phyloP scores from a whole-genome alignment of 2,113 vertebrate species.

The Orthochromis indermauri region DNA sequence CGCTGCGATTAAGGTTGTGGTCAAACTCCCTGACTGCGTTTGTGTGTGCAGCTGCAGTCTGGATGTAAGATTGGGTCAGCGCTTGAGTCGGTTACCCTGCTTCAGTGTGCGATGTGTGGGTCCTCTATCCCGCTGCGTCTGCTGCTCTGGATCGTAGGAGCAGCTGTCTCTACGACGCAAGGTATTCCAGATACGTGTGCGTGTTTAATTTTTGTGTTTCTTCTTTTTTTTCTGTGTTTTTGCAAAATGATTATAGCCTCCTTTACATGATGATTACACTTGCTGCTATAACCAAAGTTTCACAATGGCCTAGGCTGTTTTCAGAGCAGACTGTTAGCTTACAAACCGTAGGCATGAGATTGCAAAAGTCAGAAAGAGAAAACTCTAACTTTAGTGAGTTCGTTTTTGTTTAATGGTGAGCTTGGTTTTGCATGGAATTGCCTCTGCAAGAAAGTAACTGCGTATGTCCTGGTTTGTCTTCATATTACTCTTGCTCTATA shows the following conservation, averaged over 20 bases:
- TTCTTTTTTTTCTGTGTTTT: neutral
- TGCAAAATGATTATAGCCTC: neutral
- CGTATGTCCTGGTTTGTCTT: neutral
- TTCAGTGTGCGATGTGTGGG: slow-evolving; percentile 27
- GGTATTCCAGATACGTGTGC: neutral
- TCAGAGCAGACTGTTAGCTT: neutral
- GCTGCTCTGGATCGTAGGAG: slow-evolving; percentile 23
- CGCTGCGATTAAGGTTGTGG: neutral
- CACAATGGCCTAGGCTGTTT: neutral
- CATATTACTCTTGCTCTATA: neutral
- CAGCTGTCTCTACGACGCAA: neutral
- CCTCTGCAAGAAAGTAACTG: neutral
- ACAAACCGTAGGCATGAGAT: neutral
- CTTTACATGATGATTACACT: neutral
- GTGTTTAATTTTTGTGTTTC: neutral
- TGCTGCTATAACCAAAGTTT: neutral
- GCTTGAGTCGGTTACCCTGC: neutral
- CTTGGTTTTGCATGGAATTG: neutral
- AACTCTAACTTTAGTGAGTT: neutral
- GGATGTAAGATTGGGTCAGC: neutral
- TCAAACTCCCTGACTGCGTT: neutral
- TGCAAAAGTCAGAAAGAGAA: neutral
- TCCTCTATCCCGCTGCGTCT: neutral
- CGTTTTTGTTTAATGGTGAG: neutral
- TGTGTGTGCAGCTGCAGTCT: slow-evolving; percentile 8